A percentile compares a stretch with the other conserved stretches of the same genome.
Evolutionary conservation across 2,888 invertebrate genomes (phyloP).

Genomic region (Camptogramma bilineatum): DNA sequence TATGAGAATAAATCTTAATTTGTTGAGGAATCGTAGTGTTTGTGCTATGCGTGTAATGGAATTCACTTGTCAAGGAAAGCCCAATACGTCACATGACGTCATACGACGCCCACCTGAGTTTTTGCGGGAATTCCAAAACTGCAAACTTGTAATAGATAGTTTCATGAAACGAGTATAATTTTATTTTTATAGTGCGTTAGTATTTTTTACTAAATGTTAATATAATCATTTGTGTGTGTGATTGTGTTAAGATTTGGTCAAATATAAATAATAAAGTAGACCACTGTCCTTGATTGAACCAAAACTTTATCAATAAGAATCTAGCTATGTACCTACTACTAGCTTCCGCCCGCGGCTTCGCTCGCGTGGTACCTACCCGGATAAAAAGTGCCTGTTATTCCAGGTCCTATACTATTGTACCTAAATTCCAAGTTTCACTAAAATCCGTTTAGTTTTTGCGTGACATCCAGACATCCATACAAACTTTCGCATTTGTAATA

Average conservation of each 20-base stretch:
- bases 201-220: neutral
- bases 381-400: too few relatives aligned
- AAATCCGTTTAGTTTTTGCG: too few relatives aligned
- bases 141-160: neutral
- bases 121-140: slow-evolving; percentile 61
- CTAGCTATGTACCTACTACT: neutral
- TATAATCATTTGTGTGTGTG: neutral
- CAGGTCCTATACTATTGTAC: too few relatives aligned
- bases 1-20: too few relatives aligned
- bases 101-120: slow-evolving; percentile 55
- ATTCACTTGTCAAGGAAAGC: slow-evolving; percentile 45
- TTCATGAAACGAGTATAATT: neutral
- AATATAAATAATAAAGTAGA: slow-evolving; percentile 14
- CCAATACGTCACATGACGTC: slow-evolving; percentile 59
- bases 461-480: too few relatives aligned
- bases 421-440: too few relatives aligned
- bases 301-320: slow-evolving; percentile 29
- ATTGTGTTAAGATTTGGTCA: neutral
- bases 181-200: too few relatives aligned
- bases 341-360: too few relatives aligned
- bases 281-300: slow-evolving; percentile 29
- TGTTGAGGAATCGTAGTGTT: too few relatives aligned
- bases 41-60: slow-evolving; percentile 41
- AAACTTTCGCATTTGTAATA: too few relatives aligned
- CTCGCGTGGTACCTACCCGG: too few relatives aligned